These are phyloP conservation scores for Limnephilus lunatus DNA, from an alignment of 2,888 invertebrate genomes.

Conservation along the genomic window DNA sequence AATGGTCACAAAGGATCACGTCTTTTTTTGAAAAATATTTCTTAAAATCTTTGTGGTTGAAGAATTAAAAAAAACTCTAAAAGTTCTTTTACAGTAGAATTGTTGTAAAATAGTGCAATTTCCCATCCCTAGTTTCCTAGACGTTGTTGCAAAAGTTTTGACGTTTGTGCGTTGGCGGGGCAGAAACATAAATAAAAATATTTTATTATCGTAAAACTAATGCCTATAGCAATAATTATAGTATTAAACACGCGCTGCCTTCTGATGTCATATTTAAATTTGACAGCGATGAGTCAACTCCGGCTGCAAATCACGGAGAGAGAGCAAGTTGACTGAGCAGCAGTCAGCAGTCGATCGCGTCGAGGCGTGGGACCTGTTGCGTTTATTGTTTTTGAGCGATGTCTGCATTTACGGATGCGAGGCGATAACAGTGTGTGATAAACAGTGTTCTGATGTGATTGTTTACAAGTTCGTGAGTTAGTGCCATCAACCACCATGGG, in stretches of 20 bases:
- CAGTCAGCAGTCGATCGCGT: constrained; percentile 30
- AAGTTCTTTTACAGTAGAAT: too few species aligned
- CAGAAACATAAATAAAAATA: constrained; percentile 14
- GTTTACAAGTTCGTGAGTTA: constrained; percentile 64
- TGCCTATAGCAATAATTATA: constrained; percentile 21
- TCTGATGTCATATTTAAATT: constrained; percentile 63
- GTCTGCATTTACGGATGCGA: constrained; percentile 51
- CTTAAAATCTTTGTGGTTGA: background rate
- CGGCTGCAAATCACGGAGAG: constrained; percentile 47
- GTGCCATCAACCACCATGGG: constrained; percentile 73
- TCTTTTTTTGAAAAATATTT: background rate
- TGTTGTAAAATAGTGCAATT: background rate
- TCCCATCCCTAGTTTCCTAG: constrained; percentile 26
- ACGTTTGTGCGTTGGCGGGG: constrained; percentile 33
- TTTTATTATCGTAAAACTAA: background rate
- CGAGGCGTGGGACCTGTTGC: constrained; percentile 61
- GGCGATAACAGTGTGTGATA: constrained; percentile 53
- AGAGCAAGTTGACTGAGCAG: constrained; percentile 17
- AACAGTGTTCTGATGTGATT: constrained; percentile 59
- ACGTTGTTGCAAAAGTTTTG: constrained; percentile 27
- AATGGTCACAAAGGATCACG: background rate
- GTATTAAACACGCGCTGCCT: constrained; percentile 44
- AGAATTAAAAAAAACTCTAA: background rate
- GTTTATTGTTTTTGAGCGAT: constrained; percentile 55
- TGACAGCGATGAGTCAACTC: constrained; percentile 61